phyloP scores from a whole-genome alignment of 2,888 invertebrate species.

The Blera fallax region DNA sequence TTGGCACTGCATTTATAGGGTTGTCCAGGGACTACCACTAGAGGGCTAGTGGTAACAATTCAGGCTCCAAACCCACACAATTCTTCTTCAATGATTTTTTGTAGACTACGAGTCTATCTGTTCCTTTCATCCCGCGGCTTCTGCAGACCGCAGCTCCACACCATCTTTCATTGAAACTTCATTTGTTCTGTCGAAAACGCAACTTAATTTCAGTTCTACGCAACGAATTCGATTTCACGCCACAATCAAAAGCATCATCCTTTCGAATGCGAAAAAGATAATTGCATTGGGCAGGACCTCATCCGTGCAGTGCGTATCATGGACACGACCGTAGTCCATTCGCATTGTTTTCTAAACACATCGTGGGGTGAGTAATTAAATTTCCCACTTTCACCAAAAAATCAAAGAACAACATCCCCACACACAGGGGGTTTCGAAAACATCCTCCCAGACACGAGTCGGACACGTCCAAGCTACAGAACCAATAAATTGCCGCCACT shows the following conservation, averaged over 20 bases:
- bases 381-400: neutral
- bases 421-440: neutral
- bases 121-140: no score
- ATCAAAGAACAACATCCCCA: neutral
- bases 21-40: no score
- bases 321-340: neutral
- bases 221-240: neutral
- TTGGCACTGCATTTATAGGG: no score
- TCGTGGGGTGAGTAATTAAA: neutral
- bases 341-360: neutral
- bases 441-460: neutral
- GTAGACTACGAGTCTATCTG: no score
- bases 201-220: neutral
- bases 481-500: slow-evolving; percentile 44
- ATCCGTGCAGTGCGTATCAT: no score
- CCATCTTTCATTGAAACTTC: no score
- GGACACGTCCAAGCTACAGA: neutral
- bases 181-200: neutral
- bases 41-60: no score
- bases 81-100: no score
- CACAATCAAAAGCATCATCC: neutral
- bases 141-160: no score
- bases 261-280: neutral
- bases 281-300: slow-evolving; percentile 1
- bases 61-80: no score